Evolutionary conservation across 2,113 vertebrate genomes (phyloP), one percentile per base, ranked within the genome.

Genomic region (Periophthalmus modestus): DNA sequence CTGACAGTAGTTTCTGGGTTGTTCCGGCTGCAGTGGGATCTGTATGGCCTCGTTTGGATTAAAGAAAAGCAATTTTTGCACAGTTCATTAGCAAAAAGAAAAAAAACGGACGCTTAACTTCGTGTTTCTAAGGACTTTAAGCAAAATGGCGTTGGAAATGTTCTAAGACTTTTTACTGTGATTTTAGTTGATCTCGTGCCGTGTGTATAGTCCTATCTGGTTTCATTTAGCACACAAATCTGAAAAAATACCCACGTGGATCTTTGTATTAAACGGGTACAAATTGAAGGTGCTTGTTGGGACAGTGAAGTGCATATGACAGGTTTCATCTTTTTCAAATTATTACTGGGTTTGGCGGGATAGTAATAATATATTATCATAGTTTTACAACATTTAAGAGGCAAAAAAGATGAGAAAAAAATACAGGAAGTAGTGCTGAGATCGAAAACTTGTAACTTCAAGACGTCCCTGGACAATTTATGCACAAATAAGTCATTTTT

Each of bases 1-100:
- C 16, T 48, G 13, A 48, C 0, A 48, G 0, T 12, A 48, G 13
- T 14, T 48, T 48, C 16, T 14, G 12, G 15, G 15, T 14, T 5
- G 47, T 4, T 48, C 13, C 13, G 47, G 52, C 6, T n/a, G 52
- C 39, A 10, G 16, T 10, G 19, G 62, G 21, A 19, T 9, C 7
- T 46, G 58, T 68, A 19, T 79, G n/a, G 79, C 78, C 79, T 89
- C 68, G 14, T 78, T 69, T 57, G 24, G 59, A 54, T 28, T 69
- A 69, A 85, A 72, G 63, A 67, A 0, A n/a, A 82, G 88, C 79
- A 81, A 43, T 85, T 83, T 92, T 91, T 92, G 89, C 89, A 92
- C 91, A 90, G 73, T 48, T 79, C 67, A 83, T 59, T 73, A 66
- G 72, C 73, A 68, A 75, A 68, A 50, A 48, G 66, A 39, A 66